Conservation (phyloP, 64 coral and sea anemone species). For the Montipora foliosa region DNA sequence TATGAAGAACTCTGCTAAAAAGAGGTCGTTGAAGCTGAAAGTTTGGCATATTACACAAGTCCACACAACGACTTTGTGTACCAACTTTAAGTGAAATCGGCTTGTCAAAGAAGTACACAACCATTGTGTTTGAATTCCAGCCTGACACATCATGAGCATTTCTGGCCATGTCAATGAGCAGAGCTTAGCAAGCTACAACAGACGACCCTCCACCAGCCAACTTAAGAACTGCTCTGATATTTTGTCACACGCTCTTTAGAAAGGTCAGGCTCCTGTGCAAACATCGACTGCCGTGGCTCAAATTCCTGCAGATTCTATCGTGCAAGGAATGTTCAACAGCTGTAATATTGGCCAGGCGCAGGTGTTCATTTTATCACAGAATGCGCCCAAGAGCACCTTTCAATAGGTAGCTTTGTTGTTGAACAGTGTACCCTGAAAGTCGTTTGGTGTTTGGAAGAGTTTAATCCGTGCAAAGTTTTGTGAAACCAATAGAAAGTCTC, state of each 20-base stretch:
- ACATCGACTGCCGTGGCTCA: neutral
- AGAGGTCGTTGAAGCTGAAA: too few relatives aligned
- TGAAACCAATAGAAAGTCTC: too few relatives aligned
- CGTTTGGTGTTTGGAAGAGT: too few relatives aligned
- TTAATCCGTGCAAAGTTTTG: too few relatives aligned
- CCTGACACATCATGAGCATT: conserved; percentile 2
- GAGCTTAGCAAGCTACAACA: conserved; percentile 1
- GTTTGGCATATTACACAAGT: too few relatives aligned
- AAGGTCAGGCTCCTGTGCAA: neutral
- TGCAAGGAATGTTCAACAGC: neutral
- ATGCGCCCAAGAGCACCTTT: neutral
- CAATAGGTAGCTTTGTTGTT: too few relatives aligned
- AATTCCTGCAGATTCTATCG: neutral
- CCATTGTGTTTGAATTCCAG: neutral
- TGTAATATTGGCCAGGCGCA: neutral
- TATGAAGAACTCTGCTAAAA: too few relatives aligned
- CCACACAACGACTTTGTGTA: too few relatives aligned
- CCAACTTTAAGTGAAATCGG: too few relatives aligned
- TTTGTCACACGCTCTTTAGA: neutral
- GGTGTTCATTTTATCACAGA: neutral
- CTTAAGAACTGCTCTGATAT: conserved; percentile 1
- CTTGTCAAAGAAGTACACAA: neutral
- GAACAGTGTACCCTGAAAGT: too few relatives aligned
- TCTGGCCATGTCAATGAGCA: conserved; percentile 10
- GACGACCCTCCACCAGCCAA: neutral